Evolutionary conservation across 2,113 vertebrate genomes (phyloP).

Genomic region (Phoenicopterus ruber): DNA sequence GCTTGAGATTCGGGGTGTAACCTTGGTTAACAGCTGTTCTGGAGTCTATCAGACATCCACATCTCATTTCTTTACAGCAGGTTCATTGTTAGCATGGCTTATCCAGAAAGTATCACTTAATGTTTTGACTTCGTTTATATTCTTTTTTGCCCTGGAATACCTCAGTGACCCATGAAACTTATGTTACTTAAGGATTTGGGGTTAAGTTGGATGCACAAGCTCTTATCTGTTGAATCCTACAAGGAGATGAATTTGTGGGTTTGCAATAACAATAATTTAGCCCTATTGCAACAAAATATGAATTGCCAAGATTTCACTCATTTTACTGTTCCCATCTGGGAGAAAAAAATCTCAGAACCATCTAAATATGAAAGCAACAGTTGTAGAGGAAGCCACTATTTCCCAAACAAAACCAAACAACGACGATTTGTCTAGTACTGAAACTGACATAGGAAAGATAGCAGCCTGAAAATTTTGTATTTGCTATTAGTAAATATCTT

Average conservation of each 20-base stretch:
- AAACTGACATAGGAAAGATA: neutral
- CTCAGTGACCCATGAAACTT: neutral
- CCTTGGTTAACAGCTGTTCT: neutral
- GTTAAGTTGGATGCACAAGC: neutral
- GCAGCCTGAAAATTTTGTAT: neutral
- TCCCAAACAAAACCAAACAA: neutral
- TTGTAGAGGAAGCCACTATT: neutral
- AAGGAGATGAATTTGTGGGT: neutral
- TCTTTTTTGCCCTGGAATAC: neutral
- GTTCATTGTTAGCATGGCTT: neutral
- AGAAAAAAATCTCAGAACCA: neutral
- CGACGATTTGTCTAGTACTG: neutral
- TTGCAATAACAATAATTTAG: neutral
- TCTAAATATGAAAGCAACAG: neutral
- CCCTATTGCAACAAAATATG: neutral
- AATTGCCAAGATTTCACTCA: neutral
- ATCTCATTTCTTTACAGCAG: neutral
- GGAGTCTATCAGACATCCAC: neutral
- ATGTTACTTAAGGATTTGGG: accelerated
- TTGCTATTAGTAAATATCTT: neutral
- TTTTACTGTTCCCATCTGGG: neutral
- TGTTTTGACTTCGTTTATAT: neutral
- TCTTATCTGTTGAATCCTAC: neutral
- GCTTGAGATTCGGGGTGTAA: neutral
- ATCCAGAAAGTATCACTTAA: neutral